Evolutionary conservation across 1,140 invertebrate genomes (phyloP).

Genomic region (Drosophila murphyi): DNA sequence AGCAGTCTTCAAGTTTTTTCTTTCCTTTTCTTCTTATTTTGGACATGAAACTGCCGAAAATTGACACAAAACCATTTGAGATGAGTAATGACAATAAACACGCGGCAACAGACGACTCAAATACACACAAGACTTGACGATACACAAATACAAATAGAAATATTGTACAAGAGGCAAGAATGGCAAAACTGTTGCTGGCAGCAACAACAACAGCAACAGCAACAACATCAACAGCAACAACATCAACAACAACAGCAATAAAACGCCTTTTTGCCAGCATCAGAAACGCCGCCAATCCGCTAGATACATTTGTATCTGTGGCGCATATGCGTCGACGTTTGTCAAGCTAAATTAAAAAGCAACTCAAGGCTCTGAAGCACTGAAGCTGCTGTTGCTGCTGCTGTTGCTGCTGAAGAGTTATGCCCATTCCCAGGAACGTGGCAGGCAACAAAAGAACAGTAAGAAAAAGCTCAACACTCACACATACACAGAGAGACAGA

Average conservation of each 20-base stretch:
- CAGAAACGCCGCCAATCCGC: conserved; percentile 42
- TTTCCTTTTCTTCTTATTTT: conserved; percentile 3
- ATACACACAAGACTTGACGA: conserved; percentile 17
- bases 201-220: conserved; percentile 4
- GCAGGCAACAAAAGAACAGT: conserved; percentile 32
- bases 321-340: conserved; percentile 58
- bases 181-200: conserved; percentile 63
- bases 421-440: conserved; percentile 45
- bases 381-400: conserved; percentile 9
- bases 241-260: conserved; percentile 16
- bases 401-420: conserved; percentile 59
- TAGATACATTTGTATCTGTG: conserved; percentile 69
- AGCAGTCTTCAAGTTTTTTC: conserved; percentile 29
- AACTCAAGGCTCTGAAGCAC: conserved; percentile 34
- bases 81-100: conserved; percentile 74
- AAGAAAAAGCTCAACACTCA: not conserved
- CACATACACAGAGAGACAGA: not conserved
- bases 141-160: conserved; percentile 17
- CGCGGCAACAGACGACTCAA: conserved; percentile 20
- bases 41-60: conserved; percentile 22
- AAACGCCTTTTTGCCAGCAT: conserved; percentile 24
- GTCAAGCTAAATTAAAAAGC: conserved; percentile 81
- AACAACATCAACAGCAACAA: conserved; percentile 1
- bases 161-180: conserved; percentile 5
- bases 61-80: conserved; percentile 63